Evolutionary conservation across 2,797 vertebrate genomes (phyloP), one percentile per base, ranked within the genome.

Genomic region (Bradypodion ventrale): DNA sequence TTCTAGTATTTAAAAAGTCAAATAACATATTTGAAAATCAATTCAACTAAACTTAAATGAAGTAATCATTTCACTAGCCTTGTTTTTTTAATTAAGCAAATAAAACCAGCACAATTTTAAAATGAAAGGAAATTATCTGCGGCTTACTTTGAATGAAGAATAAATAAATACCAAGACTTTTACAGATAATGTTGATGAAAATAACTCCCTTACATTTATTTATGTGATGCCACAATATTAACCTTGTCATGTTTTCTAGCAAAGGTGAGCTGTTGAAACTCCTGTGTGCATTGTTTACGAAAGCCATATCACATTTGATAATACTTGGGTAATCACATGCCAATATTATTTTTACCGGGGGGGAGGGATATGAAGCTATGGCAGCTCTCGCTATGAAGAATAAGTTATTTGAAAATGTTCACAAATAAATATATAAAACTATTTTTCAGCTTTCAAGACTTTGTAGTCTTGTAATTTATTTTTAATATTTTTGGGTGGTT

Each of bases 161-260:
- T 80, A 88, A 59, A 72, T 40, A 90, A 89, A 73, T 0, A 4
- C 63, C 0, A 3, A 82, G 82, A 56, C 91, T 80, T 82, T 49
- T 35, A 90, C 85, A 89, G 88, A 87, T 69, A 75, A 76, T 59
- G 60, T 32, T 86, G 87, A 89, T 2, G 69, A 83, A 91, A 90
- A 91, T 92, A 90, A 91, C 88, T 75, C 74, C 87, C 1, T 21
- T 87, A 90, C 91, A 89, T 92, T 84, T 83, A 90, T 83, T 89
- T 92, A 83, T 4, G 8, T 19, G 4, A 80, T 87, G 83, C 88
- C 84, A 70, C 84, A 90, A 44, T 83, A 83, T 82, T 79, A 90
- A 93, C 92, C 93, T 89, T 95, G 93, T 95, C 93, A 93, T 87
- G 78, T 86, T 87, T 89, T 82, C 90, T 82, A 74, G 69, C 68